Base-by-base conservation (phyloP, 2,797 vertebrate genomes). In the Hybognathus amarus region DNA sequence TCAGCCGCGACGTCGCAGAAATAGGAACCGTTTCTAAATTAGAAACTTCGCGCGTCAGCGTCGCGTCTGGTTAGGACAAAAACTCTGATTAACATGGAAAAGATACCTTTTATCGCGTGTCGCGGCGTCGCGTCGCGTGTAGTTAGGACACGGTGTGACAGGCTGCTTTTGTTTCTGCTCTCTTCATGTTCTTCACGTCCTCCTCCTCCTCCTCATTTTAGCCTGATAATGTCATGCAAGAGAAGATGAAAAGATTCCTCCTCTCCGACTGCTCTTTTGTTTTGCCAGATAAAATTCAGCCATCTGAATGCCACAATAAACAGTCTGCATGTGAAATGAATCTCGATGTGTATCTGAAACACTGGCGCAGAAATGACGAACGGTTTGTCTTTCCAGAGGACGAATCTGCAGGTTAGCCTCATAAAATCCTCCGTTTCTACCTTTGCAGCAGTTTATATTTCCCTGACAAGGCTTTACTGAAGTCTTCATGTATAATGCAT, bases 141-240 rank as follows among this genome's bases (percentile, higher is more conserved):
- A 36, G 36, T 36, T 36, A 36, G 36, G 36, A 36, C 36, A 36
- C 36, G 36, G 4, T 33, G 33, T 40, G 90, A 93, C 91, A 91
- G 36, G 54, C 88, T 82, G 89, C 90, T 93, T 93, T 93, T 93
- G 90, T 93, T 93, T 93, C 92, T 42, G 22, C 2, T 36, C 64
- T 76, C 66, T 33, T 45, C 71, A 20, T 79, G 78, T 56, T 79
- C 27, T 38, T 61, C 33, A 52, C 22, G 15, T 69, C 50, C n/a
- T 73, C 17, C 17, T 73, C 33, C 33, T 36, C 17, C 17, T 85
- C 66, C 33, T 68, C 59, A 2, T 30, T 76, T 70, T 18, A 36
- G 50, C 18, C 83, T 64, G 79, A 79, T 85, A 80, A 77, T 63
- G 67, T 83, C 80, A 30, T 12, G n/a, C n/a, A 20, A 64, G 47